Base-by-base conservation (phyloP, 2,113 vertebrate species). In the Syngnathus typhle region DNA sequence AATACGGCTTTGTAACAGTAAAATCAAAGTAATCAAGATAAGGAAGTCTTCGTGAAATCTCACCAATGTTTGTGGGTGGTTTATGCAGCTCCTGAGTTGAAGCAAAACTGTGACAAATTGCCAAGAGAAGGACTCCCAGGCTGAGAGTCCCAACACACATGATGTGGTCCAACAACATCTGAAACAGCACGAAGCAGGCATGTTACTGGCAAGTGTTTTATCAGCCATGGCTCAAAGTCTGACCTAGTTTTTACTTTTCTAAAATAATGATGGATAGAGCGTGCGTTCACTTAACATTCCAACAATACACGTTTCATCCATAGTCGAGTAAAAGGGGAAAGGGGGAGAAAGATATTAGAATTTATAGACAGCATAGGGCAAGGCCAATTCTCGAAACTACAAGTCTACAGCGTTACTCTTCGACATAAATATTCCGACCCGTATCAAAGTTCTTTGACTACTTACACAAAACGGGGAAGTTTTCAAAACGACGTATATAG, bases 1-100 rank as follows among this genome's bases (percentile, higher is more conserved):
- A 32, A 32, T 32, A 32, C 27, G 2, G 27, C 2, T 3, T 32
- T 32, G 27, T 32, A 2, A 32, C 27, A 32, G 27, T 32, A 32
- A 32, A 32, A 32, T 12, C 56, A 18, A 3, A 49, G 46, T 6
- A 19, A 49, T 52, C 19, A 21, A 52, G 23, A 27, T 55, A 6
- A 27, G 21, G 27, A 55, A 6, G 1, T 36, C 16, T 32, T 36
- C 6, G 36, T 36, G 7, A 16, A 32, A 36, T 16, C 76, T 67
- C 76, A 91, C 91, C 91, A 6, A 93, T 93, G 59, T 80, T 91
- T 67, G 79, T 87, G 39, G 91, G 91, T 15, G 79, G 85, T 1
- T 87, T 82, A 60, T 61, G 64, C 13, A 83, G 64, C 49, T 87
- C 82, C 19, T 88, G 67, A 11, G 83, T 74, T 1, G 88, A 90